Evolutionary conservation across 2,888 invertebrate species (phyloP), one percentile per base, ranked within the genome.

Genomic region (Acheta domesticus): DNA sequence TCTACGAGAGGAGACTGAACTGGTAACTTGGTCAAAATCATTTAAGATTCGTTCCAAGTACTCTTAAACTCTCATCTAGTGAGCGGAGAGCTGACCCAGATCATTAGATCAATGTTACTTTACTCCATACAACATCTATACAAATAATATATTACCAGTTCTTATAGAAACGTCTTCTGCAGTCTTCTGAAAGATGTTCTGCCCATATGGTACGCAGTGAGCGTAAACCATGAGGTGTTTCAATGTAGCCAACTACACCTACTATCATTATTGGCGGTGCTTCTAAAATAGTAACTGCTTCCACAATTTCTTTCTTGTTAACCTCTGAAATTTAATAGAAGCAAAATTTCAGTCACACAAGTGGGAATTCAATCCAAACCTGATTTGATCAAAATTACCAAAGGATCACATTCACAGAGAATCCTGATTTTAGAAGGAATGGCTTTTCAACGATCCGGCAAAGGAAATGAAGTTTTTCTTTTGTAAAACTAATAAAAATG

Each of bases 231-330:
- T 96, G 96, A 77, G 99, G 99, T 79, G 99, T 99, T 86, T 99
- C 97, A 85, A 99, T 98, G 89, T 99, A 99, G 81, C 99, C 99
- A 84, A 98, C 97, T 83, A 97, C 94, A 85, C 99, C 99, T 83
- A 99, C 98, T 82, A 97, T 92, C 81, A 99, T 93, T 96, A 99
- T 96, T 74, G 99, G 99, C 80, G 99, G 99, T 4, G 99, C 94
- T 89, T 99, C 99, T 84, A 99, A 90, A 85, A 99, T 94, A 48
- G 99, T 99, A 2, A 99, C 99, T 76, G 98, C 97, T 88, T 99
- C 99, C 48, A 99, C 98, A 81, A 99, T 97, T 89, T 99, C 99
- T 89, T 99, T 99, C 89, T 99, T 99, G 91, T 99, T 98, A 82
- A 98, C 94, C 91, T 99, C 98, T 97, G 87, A 74, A 89, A 87